Evolutionary conservation across 1,140 invertebrate genomes (phyloP).

Genomic region (Heliconius congener): DNA sequence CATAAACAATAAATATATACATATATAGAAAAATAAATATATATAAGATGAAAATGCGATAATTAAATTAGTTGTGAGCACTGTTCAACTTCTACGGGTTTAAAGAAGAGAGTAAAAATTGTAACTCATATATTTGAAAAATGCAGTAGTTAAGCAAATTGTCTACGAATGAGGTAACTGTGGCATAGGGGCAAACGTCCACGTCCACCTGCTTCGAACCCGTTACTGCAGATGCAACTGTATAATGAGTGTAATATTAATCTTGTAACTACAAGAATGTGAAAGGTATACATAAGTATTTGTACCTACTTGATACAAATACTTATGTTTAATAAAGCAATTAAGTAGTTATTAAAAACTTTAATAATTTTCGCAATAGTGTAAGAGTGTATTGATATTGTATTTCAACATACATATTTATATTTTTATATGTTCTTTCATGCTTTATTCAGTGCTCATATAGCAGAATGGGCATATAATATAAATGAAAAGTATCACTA

Average conservation of each 20-base stretch:
- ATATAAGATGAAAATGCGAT: too few relatives aligned
- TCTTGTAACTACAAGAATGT: not conserved
- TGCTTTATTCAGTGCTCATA: too few relatives aligned
- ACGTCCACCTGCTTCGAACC: not conserved
- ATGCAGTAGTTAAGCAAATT: not conserved
- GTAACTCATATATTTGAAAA: not conserved
- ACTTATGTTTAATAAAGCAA: not conserved
- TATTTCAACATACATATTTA: too few relatives aligned
- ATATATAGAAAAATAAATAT: too few relatives aligned
- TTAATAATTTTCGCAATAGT: too few relatives aligned
- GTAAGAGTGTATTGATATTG: too few relatives aligned
- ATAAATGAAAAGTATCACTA: too few relatives aligned
- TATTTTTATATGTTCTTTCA: too few relatives aligned
- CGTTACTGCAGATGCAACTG: not conserved
- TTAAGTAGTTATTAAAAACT: not conserved
- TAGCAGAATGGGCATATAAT: too few relatives aligned
- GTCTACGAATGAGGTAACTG: not conserved
- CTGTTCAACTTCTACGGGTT: too few relatives aligned
- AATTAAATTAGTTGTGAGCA: too few relatives aligned
- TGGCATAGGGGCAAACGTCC: not conserved
- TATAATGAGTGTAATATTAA: not conserved
- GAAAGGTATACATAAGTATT: not conserved
- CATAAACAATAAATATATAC: too few relatives aligned
- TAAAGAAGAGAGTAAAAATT: not conserved
- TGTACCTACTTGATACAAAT: not conserved